Evolutionary conservation across 2,113 vertebrate species (phyloP).

Genomic region (Ardeotis arabs): DNA sequence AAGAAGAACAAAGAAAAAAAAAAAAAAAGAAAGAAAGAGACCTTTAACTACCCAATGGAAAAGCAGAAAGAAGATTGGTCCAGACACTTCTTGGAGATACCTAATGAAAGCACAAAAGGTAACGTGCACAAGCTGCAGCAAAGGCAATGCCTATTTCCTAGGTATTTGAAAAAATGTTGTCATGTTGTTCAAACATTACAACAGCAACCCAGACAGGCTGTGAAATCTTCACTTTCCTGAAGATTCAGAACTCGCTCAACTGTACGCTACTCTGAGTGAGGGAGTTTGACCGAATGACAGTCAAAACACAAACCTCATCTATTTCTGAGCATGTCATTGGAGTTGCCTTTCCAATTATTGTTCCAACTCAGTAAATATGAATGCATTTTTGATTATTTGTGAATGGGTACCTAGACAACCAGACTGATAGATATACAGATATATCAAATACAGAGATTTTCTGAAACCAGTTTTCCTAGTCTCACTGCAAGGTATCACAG

Average conservation of each 20-base stretch:
- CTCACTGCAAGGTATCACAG: not conserved
- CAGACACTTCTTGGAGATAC: not conserved
- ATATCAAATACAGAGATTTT: not conserved
- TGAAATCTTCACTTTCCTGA: not conserved
- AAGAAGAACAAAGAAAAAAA: not conserved
- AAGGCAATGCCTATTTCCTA: not conserved
- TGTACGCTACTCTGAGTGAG: not conserved
- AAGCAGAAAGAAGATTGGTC: not conserved
- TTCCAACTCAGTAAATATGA: not conserved
- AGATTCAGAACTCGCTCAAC: not conserved
- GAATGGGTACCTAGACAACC: not conserved
- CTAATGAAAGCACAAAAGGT: not conserved
- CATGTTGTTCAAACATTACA: not conserved
- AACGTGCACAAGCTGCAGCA: not conserved
- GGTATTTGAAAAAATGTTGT: not conserved
- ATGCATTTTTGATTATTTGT: not conserved
- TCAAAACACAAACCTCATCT: no score
- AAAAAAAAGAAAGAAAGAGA: not conserved
- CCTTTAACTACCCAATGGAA: not conserved
- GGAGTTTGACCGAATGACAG: not conserved
- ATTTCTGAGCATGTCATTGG: no score
- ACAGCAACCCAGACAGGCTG: not conserved
- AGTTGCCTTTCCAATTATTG: no score
- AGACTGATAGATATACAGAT: not conserved
- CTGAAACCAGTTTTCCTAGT: not conserved